Evolutionary conservation across 2,888 invertebrate genomes (phyloP), one percentile per base, ranked within the genome.

Genomic region (Lomographa bimaculata): DNA sequence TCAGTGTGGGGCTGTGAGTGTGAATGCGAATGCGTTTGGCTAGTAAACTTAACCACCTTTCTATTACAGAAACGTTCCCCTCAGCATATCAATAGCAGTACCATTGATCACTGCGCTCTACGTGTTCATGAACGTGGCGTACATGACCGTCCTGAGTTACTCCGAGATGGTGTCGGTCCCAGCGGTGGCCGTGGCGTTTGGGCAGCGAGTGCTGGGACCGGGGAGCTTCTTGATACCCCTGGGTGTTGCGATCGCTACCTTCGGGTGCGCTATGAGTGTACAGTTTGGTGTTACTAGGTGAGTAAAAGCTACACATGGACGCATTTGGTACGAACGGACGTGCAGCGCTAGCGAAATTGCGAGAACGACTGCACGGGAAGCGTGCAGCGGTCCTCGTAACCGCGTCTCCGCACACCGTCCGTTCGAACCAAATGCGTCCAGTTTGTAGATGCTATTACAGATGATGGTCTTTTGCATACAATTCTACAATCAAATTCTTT

Each of bases 101-200:
- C 96, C 96, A 0, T 79, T 95, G 3, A 95, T 96, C 12, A 96
- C 96, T 0, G 77, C 91, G 0, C 90, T 96, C 5, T 97, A 96
- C 67, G 93, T 96, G 10, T 91, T 94, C 60, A 95, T 96, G 92
- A 97, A 96, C 66, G 90, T 96, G 7, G 94, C 96, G n/a, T 97
- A 96, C 77, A 94, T 96, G 93, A 92, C 95, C 0, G 95, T 94
- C 2, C 78, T 97, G 54, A 92, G 91, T 1, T 91, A 92, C 32
- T 79, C 90, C 0, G 95, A 96, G 66, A 93, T 97, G 91, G 84
- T 93, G 6, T 85, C 87, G 2, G 93, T 95, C 0, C 91, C 92
- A 0, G 96, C 96, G 0, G 96, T 97, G 0, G 97, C 96, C 0
- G 94, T 96, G n/a, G 80, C 90, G 0, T 95, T 94, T 71, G 94